Conservation (phyloP, 2,797 vertebrate genomes). For the Sternotherus odoratus region DNA sequence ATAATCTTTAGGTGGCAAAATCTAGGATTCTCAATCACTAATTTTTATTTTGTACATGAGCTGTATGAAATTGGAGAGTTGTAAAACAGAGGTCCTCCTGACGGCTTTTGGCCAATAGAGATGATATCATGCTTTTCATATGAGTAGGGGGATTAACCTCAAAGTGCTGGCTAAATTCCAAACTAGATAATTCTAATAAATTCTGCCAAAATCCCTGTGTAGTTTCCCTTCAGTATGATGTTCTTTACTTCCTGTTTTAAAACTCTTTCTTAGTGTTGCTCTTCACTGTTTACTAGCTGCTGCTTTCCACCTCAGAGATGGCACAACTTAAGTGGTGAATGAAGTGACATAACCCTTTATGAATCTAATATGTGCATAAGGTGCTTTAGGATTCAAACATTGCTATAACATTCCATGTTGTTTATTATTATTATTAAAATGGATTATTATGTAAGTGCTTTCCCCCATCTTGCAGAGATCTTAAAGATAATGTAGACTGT, state of each 20-base stretch:
- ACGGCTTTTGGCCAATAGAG: rapidly evolving
- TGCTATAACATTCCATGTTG: neutral
- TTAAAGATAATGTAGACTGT: neutral
- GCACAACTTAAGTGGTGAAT: rapidly evolving
- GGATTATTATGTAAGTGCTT: rapidly evolving
- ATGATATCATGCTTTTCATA: rapidly evolving
- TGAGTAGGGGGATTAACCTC: neutral
- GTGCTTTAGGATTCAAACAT: rapidly evolving
- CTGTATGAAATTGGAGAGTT: neutral
- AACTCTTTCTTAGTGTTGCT: neutral
- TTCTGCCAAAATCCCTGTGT: rapidly evolving
- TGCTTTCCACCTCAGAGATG: neutral
- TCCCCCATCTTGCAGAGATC: rapidly evolving
- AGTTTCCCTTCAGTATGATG: rapidly evolving
- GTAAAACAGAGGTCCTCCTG: neutral
- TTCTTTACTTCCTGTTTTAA: neutral
- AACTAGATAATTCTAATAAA: rapidly evolving
- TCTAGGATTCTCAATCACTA: neutral
- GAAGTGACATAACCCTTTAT: neutral
- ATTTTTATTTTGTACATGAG: rapidly evolving
- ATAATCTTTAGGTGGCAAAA: neutral
- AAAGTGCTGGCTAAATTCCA: neutral
- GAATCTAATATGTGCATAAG: neutral
- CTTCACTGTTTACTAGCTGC: neutral
- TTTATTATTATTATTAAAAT: neutral